Evolutionary conservation across 2,888 invertebrate species (phyloP).

Genomic region (Trissolcus brochymenae): DNA sequence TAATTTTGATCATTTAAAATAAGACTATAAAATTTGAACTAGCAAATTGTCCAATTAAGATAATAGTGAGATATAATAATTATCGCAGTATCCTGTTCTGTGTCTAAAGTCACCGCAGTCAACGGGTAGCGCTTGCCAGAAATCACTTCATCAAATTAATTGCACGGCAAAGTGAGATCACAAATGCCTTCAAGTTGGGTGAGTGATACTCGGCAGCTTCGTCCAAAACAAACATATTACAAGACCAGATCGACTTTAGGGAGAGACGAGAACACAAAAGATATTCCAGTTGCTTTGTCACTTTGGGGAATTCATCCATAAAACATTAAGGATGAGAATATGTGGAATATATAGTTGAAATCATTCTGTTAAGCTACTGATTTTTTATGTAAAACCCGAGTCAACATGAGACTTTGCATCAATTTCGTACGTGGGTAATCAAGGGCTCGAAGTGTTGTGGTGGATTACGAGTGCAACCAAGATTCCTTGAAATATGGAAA

Average conservation of each 20-base stretch:
- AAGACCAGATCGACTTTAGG: constrained; percentile 12
- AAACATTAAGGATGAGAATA: constrained; percentile 8
- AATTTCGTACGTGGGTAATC: constrained; percentile 26
- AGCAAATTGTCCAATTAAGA: too few species aligned
- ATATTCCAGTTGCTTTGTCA: constrained; percentile 38
- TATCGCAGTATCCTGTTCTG: neutral
- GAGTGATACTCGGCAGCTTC: constrained; percentile 31
- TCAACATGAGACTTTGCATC: constrained; percentile 16
- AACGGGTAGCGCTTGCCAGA: constrained; percentile 24
- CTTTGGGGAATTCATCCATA: constrained; percentile 20
- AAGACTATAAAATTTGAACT: too few species aligned
- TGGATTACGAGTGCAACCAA: constrained; percentile 18
- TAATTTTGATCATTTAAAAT: too few species aligned
- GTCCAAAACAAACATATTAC: constrained; percentile 29
- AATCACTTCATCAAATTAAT: constrained; percentile 47
- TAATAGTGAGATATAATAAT: too few species aligned
- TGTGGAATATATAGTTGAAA: neutral
- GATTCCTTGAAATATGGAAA: constrained; percentile 14
- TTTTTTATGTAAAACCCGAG: constrained; percentile 31
- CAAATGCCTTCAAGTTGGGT: constrained; percentile 25
- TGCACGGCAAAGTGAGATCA: constrained; percentile 33
- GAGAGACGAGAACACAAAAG: constrained; percentile 25
- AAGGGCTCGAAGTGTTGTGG: constrained; percentile 3
- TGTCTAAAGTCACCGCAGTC: constrained; percentile 22
- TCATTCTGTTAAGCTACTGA: constrained; percentile 11